Percentiles rank a stretch among this genome's conserved stretches.
Evolutionary conservation across 2,888 invertebrate species (phyloP).

Genomic region (Andrena praecox): DNA sequence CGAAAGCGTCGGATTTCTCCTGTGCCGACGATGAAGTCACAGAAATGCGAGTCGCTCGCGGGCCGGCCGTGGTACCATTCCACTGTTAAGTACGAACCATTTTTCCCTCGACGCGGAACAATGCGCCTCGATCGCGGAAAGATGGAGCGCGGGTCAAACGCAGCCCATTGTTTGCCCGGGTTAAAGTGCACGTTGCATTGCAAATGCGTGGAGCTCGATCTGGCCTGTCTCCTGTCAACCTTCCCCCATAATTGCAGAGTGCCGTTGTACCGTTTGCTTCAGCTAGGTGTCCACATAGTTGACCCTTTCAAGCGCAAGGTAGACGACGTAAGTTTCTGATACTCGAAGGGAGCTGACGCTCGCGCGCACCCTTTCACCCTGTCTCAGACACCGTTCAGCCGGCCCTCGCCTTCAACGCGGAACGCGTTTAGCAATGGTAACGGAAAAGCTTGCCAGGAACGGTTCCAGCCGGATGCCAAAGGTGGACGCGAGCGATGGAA

Average conservation of each 20-base stretch:
- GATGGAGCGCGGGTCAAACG: conserved; percentile 22
- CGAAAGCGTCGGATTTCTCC: conserved; percentile 31
- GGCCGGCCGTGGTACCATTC: conserved; percentile 24
- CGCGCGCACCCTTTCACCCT: not conserved
- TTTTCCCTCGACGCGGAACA: conserved; percentile 32
- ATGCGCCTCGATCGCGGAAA: conserved; percentile 9
- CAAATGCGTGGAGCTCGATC: not conserved
- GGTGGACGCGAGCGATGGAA: not conserved
- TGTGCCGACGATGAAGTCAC: conserved; percentile 16
- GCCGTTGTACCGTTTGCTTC: not conserved
- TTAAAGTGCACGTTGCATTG: not conserved
- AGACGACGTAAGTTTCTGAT: not conserved
- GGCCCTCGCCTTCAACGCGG: not conserved
- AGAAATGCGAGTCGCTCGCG: conserved; percentile 30
- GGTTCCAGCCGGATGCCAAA: conserved; percentile 2
- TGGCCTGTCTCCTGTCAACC: not conserved
- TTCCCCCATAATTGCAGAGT: not conserved
- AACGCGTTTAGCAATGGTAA: conserved; percentile 15
- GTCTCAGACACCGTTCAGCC: not conserved
- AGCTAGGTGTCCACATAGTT: not conserved
- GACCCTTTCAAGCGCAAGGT: not conserved
- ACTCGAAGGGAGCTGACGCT: not conserved
- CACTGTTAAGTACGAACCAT: conserved; percentile 38
- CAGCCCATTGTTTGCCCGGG: conserved; percentile 20
- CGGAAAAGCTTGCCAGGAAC: not conserved